Evolutionary conservation across 2,888 invertebrate genomes (phyloP), one percentile per base, ranked within the genome.

Genomic region (Aproaerema taeniolella): DNA sequence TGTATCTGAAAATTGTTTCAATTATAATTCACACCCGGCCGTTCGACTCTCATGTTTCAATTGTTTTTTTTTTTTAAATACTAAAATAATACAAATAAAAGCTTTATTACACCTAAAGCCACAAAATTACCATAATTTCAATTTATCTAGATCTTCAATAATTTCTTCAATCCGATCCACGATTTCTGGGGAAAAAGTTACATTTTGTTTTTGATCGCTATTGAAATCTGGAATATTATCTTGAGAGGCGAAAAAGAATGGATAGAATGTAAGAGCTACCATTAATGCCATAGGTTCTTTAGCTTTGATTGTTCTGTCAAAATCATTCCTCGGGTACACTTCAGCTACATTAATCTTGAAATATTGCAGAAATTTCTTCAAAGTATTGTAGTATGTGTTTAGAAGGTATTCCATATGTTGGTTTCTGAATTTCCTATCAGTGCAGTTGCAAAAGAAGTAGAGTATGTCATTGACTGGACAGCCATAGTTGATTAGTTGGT

Each of bases 241-340:
- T 7, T 66, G 64, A 1, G 47, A 40, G 0, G 57, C 54, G 45
- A 67, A 75, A 6, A 65, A 40, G 26, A 75, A 64, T 0, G 63
- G 63, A 2, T 61, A 44, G n/a, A 57, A 40, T 8, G 53, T 41
- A 0, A 70, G 2, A 1, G 52, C 43, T 1, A 47, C 43, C 36
- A 64, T 52, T 0, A 76, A 29, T 6, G 74, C 79, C 40, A 56
- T 67, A 40, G 69, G 66, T 17, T 69, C 41, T 20, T 63, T 59
- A 0, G 65, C 54, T 2, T 40, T 45, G 4, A 50, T 75, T 13
- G 60, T 44, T 8, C 37, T 50, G 7, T 78, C 71, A 43, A 69
- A 77, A 24, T 53, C 56, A 2, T 42, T 34, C 12, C 47, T 59
- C 0, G 71, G 52, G 42, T 59, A 74, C 2, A 65, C 53, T 1